Evolutionary conservation across 2,888 invertebrate genomes (phyloP).

Genomic region (Nomada fucata): DNA sequence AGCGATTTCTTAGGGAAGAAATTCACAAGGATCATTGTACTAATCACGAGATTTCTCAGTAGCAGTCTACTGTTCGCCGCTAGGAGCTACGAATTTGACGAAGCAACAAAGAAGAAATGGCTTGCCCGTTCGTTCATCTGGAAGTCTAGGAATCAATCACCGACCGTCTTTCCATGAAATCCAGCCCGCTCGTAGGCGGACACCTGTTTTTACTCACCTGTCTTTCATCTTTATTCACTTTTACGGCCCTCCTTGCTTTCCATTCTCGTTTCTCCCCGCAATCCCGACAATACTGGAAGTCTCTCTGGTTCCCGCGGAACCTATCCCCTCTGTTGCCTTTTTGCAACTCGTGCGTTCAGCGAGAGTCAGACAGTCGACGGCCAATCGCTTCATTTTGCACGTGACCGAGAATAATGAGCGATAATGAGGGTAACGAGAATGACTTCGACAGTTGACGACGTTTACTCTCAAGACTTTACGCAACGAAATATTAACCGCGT

Average conservation of each 20-base stretch:
- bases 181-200: constrained; percentile 58
- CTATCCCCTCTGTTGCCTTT: constrained; percentile 39
- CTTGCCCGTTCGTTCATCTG: constrained; percentile 53
- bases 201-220: constrained; percentile 13
- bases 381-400: constrained; percentile 64
- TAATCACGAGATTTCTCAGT: constrained; percentile 9
- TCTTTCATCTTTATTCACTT: background rate
- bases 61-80: constrained; percentile 27
- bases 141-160: constrained; percentile 66
- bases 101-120: constrained; percentile 51
- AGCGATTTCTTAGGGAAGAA: no score
- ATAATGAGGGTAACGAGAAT: constrained; percentile 38
- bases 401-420: constrained; percentile 51
- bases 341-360: constrained; percentile 33
- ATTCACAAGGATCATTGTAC: no score
- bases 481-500: no score
- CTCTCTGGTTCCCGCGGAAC: constrained; percentile 58
- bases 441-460: background rate
- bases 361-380: constrained; percentile 37
- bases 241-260: background rate
- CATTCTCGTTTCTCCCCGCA: constrained; percentile 15
- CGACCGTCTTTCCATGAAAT: constrained; percentile 62
- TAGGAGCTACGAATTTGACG: constrained; percentile 15
- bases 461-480: no score
- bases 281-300: constrained; percentile 25